Evolutionary conservation across 2,888 invertebrate genomes (phyloP).

Genomic region (Tiphia femorata): DNA sequence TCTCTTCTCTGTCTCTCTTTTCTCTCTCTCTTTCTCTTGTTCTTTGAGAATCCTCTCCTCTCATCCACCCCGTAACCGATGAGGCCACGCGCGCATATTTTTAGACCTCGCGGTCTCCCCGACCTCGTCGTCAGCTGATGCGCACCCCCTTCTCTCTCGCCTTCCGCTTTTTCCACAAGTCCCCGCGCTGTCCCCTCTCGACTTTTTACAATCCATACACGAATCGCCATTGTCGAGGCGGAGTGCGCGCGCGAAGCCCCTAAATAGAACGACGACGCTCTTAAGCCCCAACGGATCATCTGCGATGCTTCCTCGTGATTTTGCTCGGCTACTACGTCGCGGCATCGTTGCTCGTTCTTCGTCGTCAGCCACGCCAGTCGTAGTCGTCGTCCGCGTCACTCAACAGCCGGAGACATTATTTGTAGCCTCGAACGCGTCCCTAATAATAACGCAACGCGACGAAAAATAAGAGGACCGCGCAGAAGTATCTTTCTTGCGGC

Average conservation of each 20-base stretch:
- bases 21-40: background rate
- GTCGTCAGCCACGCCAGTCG: too few species aligned
- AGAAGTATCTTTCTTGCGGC: too few species aligned
- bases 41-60: background rate
- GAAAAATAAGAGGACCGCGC: too few species aligned
- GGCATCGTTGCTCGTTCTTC: too few species aligned
- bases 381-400: conserved; percentile 39
- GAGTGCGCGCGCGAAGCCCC: conserved; percentile 17
- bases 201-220: conserved; percentile 4
- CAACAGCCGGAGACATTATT: conserved; percentile 44
- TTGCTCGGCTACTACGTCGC: background rate
- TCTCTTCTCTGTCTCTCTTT: background rate
- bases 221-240: conserved; percentile 20
- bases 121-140: background rate
- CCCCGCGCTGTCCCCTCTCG: background rate
- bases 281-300: conserved; percentile 34
- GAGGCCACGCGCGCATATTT: conserved; percentile 2
- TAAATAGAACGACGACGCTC: conserved; percentile 32
- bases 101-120: background rate
- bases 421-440: conserved; percentile 42
- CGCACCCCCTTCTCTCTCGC: background rate
- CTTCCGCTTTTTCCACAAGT: background rate
- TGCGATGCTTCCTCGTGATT: conserved; percentile 15
- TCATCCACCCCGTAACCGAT: background rate
- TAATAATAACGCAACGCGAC: conserved; percentile 47